A percentile compares a stretch with the other conserved stretches of the same genome.
These are phyloP conservation scores for Balaeniceps rex DNA, from an alignment of 2,113 vertebrate species.

Conservation along the genomic window DNA sequence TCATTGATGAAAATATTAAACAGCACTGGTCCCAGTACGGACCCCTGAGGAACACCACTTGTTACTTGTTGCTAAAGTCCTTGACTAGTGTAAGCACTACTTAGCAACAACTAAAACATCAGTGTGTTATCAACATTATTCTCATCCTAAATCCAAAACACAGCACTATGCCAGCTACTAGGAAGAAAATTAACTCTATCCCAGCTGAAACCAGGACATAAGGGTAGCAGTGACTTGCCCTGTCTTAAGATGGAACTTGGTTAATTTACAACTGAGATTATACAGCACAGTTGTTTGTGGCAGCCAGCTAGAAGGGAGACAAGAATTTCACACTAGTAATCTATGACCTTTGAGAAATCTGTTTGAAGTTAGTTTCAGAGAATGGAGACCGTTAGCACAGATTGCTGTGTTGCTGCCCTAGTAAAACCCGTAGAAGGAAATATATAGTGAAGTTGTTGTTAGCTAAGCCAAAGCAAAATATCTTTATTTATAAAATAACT, in stretches of 20 bases:
- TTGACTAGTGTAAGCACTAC: no score
- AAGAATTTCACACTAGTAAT: background rate
- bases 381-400: background rate
- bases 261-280: background rate
- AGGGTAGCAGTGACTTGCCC: background rate
- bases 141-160: no score
- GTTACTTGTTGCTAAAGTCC: no score
- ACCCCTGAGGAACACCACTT: no score
- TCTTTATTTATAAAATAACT: background rate
- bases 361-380: background rate
- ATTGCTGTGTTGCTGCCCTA: background rate
- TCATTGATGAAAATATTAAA: no score
- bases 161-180: no score
- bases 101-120: no score
- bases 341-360: conserved; percentile 1
- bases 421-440: background rate
- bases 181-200: no score
- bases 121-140: no score
- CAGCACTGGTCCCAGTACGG: no score
- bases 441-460: background rate
- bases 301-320: background rate
- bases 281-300: background rate
- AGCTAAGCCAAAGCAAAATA: background rate
- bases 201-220: no score
- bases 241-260: background rate